phyloP scores from a whole-genome alignment of 2,113 vertebrate species.

The Australoheros scitulus region DNA sequence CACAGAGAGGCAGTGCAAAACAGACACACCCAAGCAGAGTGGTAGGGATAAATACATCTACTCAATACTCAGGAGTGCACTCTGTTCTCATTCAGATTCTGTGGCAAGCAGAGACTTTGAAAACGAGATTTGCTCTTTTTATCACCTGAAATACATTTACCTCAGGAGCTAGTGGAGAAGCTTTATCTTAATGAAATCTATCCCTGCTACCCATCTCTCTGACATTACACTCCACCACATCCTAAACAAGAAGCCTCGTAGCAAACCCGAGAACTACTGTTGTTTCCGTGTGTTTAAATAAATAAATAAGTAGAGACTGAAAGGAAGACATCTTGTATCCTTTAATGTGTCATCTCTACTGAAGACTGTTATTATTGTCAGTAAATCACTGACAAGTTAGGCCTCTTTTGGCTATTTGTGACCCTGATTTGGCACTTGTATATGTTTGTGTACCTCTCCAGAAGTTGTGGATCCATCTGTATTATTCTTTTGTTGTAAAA shows the following conservation, averaged over 20 bases:
- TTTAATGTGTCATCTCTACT: background rate
- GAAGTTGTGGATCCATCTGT: background rate
- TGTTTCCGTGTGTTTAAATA: constrained; percentile 18
- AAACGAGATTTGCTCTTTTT: constrained; percentile 65
- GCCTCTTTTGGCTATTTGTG: constrained; percentile 10
- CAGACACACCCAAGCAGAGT: constrained; percentile 32
- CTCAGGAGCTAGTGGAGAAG: constrained; percentile 52
- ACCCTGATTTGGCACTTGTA: background rate
- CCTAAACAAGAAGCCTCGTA: constrained; percentile 53
- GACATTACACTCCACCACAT: constrained; percentile 57
- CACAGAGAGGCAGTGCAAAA: constrained; percentile 17
- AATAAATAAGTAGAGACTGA: background rate
- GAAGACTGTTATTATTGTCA: constrained; percentile 15
- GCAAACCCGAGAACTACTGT: background rate
- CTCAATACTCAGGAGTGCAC: constrained; percentile 26
- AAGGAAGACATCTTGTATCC: background rate
- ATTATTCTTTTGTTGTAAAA: background rate
- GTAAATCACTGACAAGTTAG: background rate
- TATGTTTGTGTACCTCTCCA: background rate
- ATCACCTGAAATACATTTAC: constrained; percentile 73
- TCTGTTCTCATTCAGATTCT: constrained; percentile 69
- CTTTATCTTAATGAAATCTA: constrained; percentile 80
- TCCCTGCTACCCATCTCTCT: constrained; percentile 63
- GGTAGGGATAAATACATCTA: constrained; percentile 30
- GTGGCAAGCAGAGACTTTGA: constrained; percentile 53